Evolutionary conservation across 1,140 invertebrate species (phyloP).

Genomic region (Drosophila gunungcola): DNA sequence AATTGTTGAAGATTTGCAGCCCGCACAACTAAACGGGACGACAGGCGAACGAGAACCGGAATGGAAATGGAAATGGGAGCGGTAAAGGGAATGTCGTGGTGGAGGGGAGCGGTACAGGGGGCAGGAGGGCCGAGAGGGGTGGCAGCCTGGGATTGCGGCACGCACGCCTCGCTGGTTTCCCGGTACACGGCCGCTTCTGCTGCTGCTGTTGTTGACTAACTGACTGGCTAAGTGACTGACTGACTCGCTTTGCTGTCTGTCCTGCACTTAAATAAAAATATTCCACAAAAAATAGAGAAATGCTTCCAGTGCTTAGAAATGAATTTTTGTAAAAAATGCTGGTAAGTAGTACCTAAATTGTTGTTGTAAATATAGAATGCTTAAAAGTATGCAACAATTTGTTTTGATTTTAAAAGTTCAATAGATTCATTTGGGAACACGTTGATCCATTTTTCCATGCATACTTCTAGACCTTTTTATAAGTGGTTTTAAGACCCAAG

Average conservation of each 20-base stretch:
- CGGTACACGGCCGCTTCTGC: conserved; percentile 30
- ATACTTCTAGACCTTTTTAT: no score
- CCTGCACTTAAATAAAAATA: conserved; percentile 17
- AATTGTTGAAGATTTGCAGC: conserved; percentile 83
- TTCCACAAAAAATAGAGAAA: neutral
- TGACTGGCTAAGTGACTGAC: conserved; percentile 58
- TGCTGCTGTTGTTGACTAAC: conserved; percentile 52
- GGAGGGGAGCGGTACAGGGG: conserved; percentile 5
- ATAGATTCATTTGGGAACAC: no score
- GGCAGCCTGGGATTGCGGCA: conserved; percentile 34
- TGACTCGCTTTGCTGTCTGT: conserved; percentile 30
- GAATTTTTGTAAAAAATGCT: no score
- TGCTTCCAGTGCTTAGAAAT: no score
- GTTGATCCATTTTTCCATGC: no score
- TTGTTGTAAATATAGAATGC: no score
- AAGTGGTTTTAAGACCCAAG: no score
- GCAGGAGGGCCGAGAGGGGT: neutral
- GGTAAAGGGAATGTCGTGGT: neutral
- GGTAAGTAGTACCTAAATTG: no score
- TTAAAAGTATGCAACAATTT: no score
- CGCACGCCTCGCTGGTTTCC: conserved; percentile 57
- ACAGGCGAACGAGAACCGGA: conserved; percentile 25
- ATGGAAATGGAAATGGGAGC: conserved; percentile 31
- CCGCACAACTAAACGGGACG: conserved; percentile 76
- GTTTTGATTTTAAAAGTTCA: no score